Evolutionary conservation across 2,797 vertebrate species (phyloP), one percentile per base, ranked within the genome.

Genomic region (Knipowitschia caucasica): DNA sequence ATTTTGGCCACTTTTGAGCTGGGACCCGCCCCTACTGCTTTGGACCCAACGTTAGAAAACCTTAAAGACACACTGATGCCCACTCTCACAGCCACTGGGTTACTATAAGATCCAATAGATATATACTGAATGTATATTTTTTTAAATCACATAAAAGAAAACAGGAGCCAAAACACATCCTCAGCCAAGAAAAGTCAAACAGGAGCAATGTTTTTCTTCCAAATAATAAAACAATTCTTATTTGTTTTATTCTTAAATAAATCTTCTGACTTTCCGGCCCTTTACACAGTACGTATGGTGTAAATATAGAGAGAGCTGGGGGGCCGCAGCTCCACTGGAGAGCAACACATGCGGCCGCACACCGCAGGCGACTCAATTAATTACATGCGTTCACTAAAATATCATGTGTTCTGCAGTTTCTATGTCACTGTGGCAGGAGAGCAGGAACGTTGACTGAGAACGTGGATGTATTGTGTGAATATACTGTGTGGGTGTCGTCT

Each of bases 381-480:
- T 80, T 73, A 71, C 56, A 49, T 53, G 52, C 69, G 27, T 67
- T 73, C 47, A 57, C 51, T 18, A 4, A 49, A 12, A 45, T 29
- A 62, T 76, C 54, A 64, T 59, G 39, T 29, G 52, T 69, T 46
- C 67, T 70, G n/a, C 23, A 42, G 39, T 42, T 56, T 49, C 52
- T 50, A 39, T 35, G 2, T 40, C 56, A 57, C 62, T 56, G 54
- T n/a, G 50, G 56, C 44, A 64, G 60, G 47, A 77, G 63, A 38
- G 39, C 35, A 38, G 39, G 59, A 70, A n/a, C n/a, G n/a, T n/a
- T n/a, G 62, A 76, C 58, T 56, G 78, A 38, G 3, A 8, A 39
- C 5, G 18, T 21, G 12, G 9, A 10, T 39, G 36, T 21, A 20
- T 10, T 11, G 3, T n/a, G n/a, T n/a, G n/a, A n/a, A n/a, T n/a